These are phyloP conservation scores for Camponotus fellah DNA, from an alignment of 2,888 invertebrate genomes.

Conservation along the genomic window DNA sequence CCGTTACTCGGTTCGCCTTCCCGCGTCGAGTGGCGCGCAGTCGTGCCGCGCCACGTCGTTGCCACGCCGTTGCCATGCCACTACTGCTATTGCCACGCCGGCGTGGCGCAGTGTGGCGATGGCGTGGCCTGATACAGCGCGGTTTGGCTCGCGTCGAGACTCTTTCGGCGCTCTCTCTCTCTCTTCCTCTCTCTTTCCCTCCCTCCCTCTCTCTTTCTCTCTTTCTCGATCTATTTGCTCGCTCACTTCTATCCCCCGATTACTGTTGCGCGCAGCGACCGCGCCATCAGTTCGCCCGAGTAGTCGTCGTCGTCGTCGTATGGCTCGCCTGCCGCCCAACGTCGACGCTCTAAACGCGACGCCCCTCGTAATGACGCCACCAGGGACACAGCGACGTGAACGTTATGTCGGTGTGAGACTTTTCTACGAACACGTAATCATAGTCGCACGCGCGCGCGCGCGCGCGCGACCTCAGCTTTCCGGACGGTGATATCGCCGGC, in stretches of 20 bases:
- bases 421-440: constrained; percentile 51
- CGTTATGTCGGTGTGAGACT: constrained; percentile 61
- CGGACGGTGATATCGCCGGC: constrained; percentile 43
- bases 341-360: constrained; percentile 84
- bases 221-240: constrained; percentile 32
- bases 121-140: constrained; percentile 35
- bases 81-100: constrained; percentile 58
- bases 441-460: constrained; percentile 49
- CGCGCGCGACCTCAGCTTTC: constrained; percentile 44
- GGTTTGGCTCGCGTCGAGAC: constrained; percentile 40
- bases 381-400: constrained; percentile 77
- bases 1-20: constrained; percentile 72
- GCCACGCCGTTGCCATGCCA: constrained; percentile 59
- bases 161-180: constrained; percentile 56
- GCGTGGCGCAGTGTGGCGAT: constrained; percentile 59
- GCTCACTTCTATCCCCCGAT: constrained; percentile 57
- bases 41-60: constrained; percentile 60
- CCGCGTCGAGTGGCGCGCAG: constrained; percentile 67
- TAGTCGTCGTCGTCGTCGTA: constrained; percentile 57
- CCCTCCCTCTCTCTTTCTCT: no score
- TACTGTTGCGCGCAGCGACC: constrained; percentile 66
- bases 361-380: constrained; percentile 84
- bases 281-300: constrained; percentile 59
- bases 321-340: constrained; percentile 76
- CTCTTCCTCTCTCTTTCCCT: not conserved